Conservation (phyloP, 1,140 invertebrate species). For the Drosophila prosaltans region DNA sequence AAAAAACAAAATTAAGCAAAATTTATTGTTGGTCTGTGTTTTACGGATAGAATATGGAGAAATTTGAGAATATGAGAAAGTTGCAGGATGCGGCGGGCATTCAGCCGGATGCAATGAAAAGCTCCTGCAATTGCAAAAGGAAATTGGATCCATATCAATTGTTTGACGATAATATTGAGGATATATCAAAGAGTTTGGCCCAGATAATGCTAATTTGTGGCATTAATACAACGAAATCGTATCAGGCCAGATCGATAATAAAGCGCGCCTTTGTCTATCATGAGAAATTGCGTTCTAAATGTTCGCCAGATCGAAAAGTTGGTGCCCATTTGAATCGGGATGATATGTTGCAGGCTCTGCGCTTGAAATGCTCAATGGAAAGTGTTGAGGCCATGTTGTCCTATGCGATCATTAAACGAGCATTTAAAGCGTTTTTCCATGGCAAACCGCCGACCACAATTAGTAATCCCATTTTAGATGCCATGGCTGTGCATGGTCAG, state of each 20-base stretch:
- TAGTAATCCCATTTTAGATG: constrained; percentile 61
- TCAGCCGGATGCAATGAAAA: not conserved
- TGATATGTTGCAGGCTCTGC: constrained; percentile 61
- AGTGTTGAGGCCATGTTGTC: constrained; percentile 64
- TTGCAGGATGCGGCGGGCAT: constrained; percentile 3
- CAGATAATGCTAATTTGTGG: constrained; percentile 72
- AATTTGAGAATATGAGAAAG: constrained; percentile 18
- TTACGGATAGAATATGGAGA: constrained; percentile 24
- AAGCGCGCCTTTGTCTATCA: constrained; percentile 68
- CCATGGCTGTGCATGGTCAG: constrained; percentile 51
- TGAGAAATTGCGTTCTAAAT: constrained; percentile 48
- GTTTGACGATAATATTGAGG: constrained; percentile 66
- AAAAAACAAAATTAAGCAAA: constrained; percentile 2
- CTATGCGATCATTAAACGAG: constrained; percentile 65
- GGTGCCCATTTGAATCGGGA: constrained; percentile 55
- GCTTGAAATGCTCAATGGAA: constrained; percentile 63
- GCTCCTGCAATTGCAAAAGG: constrained; percentile 60
- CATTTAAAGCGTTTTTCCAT: constrained; percentile 71
- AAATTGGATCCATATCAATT: constrained; percentile 64
- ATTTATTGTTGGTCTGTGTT: constrained; percentile 1
- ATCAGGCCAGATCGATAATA: constrained; percentile 56
- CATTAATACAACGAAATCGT: constrained; percentile 54
- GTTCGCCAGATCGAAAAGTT: constrained; percentile 9
- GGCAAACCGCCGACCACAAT: constrained; percentile 52
- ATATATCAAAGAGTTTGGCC: constrained; percentile 55